These are phyloP conservation scores for Neosilurus mollespiculum DNA, from an alignment of 2,797 vertebrate genomes.

Conservation along the genomic window DNA sequence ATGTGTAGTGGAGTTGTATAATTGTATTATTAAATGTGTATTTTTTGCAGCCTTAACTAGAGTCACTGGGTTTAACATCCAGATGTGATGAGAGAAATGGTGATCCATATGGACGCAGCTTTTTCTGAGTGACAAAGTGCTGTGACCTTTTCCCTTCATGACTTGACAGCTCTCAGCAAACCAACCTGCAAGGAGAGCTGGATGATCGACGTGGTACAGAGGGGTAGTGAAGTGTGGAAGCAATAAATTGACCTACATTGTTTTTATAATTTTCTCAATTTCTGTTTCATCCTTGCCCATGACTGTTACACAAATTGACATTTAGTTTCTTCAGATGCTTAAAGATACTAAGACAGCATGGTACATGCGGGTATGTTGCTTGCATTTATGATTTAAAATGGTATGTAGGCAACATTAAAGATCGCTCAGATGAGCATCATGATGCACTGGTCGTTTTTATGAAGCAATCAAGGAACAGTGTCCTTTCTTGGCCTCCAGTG, in stretches of 20 bases:
- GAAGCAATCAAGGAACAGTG: too few relatives aligned
- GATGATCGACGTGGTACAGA: constrained; percentile 7
- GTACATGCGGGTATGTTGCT: too few relatives aligned
- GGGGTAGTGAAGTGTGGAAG: constrained; percentile 16
- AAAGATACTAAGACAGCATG: background rate
- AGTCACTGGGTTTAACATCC: constrained; percentile 10
- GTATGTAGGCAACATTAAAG: too few relatives aligned
- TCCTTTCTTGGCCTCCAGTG: too few relatives aligned
- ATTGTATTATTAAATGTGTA: too few relatives aligned
- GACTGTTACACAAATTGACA: background rate
- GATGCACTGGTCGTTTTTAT: too few relatives aligned
- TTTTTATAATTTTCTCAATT: background rate
- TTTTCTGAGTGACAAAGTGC: constrained; percentile 8
- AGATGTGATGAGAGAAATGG: background rate
- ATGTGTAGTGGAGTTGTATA: background rate
- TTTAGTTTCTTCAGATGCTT: background rate
- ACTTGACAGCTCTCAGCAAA: constrained; percentile 24
- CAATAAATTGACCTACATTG: background rate
- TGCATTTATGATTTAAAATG: too few relatives aligned
- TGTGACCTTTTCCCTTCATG: constrained; percentile 38
- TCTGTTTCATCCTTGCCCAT: background rate
- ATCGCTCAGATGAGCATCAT: too few relatives aligned
- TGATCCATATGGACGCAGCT: background rate
- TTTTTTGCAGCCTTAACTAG: background rate
- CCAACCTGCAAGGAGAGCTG: background rate